Conservation (phyloP, 1,140 invertebrate species). For the Drosophila setifemur region DNA sequence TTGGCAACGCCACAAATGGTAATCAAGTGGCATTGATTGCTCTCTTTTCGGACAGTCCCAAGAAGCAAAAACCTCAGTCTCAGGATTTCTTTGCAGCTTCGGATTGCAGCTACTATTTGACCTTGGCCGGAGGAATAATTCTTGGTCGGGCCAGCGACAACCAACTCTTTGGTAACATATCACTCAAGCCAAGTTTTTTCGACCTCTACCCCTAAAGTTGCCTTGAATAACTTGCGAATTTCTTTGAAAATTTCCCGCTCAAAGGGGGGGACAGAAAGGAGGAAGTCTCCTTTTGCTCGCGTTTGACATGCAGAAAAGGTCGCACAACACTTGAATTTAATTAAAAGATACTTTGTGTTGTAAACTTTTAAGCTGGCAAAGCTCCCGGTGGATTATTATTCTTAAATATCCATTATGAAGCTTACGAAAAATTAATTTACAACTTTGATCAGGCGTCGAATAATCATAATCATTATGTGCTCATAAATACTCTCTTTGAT, state of each 20-base stretch:
- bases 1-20: slow-evolving; percentile 24
- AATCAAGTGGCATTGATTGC: slow-evolving; percentile 46
- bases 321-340: slow-evolving; percentile 64
- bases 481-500: slow-evolving; percentile 45
- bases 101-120: slow-evolving; percentile 21
- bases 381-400: slow-evolving; percentile 27
- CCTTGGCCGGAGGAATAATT: slow-evolving; percentile 17
- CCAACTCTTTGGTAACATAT: slow-evolving; percentile 52
- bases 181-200: slow-evolving; percentile 32
- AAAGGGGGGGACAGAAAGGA: slow-evolving; percentile 22
- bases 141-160: slow-evolving; percentile 25
- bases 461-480: slow-evolving; percentile 33
- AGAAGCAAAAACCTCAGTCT: background rate
- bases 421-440: slow-evolving; percentile 55
- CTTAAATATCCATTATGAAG: slow-evolving; percentile 47
- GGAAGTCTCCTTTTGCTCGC: slow-evolving; percentile 30
- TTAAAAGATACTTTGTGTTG: slow-evolving; percentile 58
- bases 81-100: background rate
- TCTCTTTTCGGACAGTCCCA: background rate
- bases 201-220: background rate
- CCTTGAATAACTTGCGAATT: slow-evolving; percentile 48
- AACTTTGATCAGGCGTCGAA: slow-evolving; percentile 26
- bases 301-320: slow-evolving; percentile 48
- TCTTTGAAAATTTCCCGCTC: slow-evolving; percentile 48
- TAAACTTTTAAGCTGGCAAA: slow-evolving; percentile 61